Conservation (phyloP, 37 sponge, comb jelly and placozoan genomes). For the Petrosia ficiformis region DNA sequence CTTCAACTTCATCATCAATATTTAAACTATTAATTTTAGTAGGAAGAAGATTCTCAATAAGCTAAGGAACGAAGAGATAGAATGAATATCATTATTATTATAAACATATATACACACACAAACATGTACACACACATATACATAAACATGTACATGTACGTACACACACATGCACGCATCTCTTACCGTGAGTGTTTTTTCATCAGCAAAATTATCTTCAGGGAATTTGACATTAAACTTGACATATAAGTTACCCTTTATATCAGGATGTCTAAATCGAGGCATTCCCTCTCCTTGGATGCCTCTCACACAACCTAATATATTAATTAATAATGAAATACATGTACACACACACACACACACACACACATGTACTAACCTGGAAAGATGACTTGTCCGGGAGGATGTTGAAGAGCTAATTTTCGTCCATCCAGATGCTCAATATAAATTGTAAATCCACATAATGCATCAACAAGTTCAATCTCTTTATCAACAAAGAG, state of each 20-base stretch:
- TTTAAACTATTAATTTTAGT: constrained; percentile 1
- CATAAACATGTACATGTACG: too few species aligned
- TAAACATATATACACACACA: neutral
- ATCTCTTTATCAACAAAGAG: constrained; percentile 82
- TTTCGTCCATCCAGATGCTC: constrained; percentile 79
- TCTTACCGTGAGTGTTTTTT: constrained; percentile 38
- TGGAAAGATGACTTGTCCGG: constrained; percentile 58
- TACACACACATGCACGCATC: too few species aligned
- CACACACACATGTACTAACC: constrained; percentile 14
- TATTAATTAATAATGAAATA: too few species aligned
- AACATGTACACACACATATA: neutral
- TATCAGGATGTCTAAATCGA: constrained; percentile 12
- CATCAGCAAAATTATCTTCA: constrained; percentile 31
- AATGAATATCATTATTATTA: neutral
- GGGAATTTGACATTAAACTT: constrained; percentile 87
- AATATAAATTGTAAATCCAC: constrained; percentile 65
- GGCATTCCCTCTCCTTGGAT: constrained; percentile 85
- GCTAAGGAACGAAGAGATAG: constrained; percentile 7
- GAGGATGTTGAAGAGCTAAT: constrained; percentile 48
- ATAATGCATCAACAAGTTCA: constrained; percentile 81
- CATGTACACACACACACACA: too few species aligned
- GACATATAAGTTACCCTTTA: constrained; percentile 88
- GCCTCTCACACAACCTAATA: constrained; percentile 51
- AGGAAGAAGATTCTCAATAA: constrained; percentile 40
- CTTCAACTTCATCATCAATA: constrained; percentile 43